Evolutionary conservation across 2,797 vertebrate genomes (phyloP), one percentile per base, ranked within the genome.

Genomic region (Halcyon chelicuti): DNA sequence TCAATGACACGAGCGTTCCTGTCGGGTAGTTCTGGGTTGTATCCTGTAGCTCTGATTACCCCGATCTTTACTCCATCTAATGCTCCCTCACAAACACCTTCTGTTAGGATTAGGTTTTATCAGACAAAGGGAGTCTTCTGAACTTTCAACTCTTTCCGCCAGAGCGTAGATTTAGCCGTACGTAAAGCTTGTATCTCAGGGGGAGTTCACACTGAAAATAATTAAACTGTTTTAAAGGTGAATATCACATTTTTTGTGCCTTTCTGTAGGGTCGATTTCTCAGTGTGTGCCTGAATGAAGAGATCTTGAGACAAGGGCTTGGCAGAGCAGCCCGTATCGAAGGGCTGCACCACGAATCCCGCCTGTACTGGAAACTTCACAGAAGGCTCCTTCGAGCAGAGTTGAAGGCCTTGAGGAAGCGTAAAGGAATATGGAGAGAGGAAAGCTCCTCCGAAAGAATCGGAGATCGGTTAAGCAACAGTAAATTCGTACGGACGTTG

Each of bases 351-450:
- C 97, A 98, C 10, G 93, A 98, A 63, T 98, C 99, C 61, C 98
- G 12, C 58, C 96, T 99, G 47, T 98, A 98, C 94, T 99, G 99
- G 99, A 98, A 92, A 58, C 98, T 99, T 73, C 98, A 99, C 95
- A 99, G 95, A 85, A 98, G 97, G 33, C 98, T 99, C 63, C 98
- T 99, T 74, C 98, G 86, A 96, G 99, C 99, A 37, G 99, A 99
- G 98, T 71, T 98, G 51, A 98, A 95, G 88, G 99, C 99, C 9
- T 94, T 99, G 97, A 99, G 91, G 97, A 99, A 98, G 95, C 98
- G 98, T 15, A 98, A 96, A 96, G 99, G 99, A 37, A 96, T 99
- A 87, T 99, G 99, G 99, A 98, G 98, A 94, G 98, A 98, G 92
- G 97, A 98, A 88, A 98, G 97, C 79, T 97, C 97, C 60, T 96